Conservation (phyloP, 2,797 vertebrate species). For the Notolabrus celidotus region DNA sequence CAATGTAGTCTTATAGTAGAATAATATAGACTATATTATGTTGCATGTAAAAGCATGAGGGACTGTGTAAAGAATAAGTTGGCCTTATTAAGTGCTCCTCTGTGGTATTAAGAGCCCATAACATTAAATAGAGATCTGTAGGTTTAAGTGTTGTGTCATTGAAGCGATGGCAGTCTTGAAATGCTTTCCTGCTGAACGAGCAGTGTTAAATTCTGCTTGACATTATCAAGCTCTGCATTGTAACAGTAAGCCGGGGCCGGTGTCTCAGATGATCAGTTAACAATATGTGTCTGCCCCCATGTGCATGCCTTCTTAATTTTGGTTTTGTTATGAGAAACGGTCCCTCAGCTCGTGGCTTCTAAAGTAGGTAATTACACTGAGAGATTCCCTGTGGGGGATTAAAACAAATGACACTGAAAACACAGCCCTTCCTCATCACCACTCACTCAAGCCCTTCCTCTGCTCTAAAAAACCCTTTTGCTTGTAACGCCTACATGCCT, state of each 20-base stretch:
- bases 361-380: conserved; percentile 81
- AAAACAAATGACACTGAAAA: conserved; percentile 81
- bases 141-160: conserved; percentile 56
- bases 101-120: conserved; percentile 36
- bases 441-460: conserved; percentile 46
- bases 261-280: conserved; percentile 69
- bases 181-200: not conserved
- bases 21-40: not conserved
- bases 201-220: conserved; percentile 27
- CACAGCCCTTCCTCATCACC: conserved; percentile 46
- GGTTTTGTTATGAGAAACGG: conserved; percentile 73
- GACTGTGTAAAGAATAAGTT: conserved; percentile 30
- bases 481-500: conserved; percentile 61
- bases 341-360: conserved; percentile 65
- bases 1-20: not conserved
- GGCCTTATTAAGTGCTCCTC: conserved; percentile 48
- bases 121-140: conserved; percentile 54
- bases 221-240: conserved; percentile 33
- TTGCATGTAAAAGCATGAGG: conserved; percentile 6
- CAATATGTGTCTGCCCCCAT: conserved; percentile 38
- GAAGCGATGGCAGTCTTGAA: conserved; percentile 13
- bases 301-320: conserved; percentile 63
- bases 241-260: conserved; percentile 21
- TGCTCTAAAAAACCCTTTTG: conserved; percentile 51
- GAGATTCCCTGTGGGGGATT: conserved; percentile 76